Percentiles rank a stretch among this genome's conserved stretches.
phyloP scores from a whole-genome alignment of 2,113 vertebrate species.

The Periophthalmodon schlosseri region DNA sequence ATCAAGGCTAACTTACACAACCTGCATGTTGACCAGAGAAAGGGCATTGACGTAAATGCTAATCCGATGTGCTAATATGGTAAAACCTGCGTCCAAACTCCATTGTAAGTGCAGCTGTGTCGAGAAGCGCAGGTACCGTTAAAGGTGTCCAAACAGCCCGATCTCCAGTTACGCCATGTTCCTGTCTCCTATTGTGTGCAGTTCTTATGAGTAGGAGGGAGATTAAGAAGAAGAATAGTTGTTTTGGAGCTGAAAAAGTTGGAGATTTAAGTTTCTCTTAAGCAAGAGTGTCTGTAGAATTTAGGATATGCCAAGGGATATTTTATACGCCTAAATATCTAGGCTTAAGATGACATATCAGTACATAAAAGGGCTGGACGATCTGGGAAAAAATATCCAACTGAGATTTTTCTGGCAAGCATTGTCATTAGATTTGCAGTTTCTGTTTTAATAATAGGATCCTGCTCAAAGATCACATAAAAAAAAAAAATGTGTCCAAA shows the following conservation, averaged over 20 bases:
- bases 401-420: no score
- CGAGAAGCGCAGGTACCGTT: not conserved
- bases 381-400: no score
- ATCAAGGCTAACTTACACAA: not conserved
- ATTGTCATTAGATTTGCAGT: no score
- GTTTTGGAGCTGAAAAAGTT: not conserved
- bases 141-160: not conserved
- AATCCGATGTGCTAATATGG: not conserved
- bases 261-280: not conserved
- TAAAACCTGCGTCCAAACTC: not conserved
- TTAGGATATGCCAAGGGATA: not conserved
- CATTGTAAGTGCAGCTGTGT: not conserved
- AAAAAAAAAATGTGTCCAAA: no score
- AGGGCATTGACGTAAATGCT: not conserved
- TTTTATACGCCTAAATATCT: no score
- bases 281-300: not conserved
- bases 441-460: no score
- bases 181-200: not conserved
- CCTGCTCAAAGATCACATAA: no score
- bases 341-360: no score
- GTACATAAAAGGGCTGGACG: no score
- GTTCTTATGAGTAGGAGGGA: not conserved
- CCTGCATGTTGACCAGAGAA: not conserved
- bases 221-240: not conserved
- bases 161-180: not conserved